Conservation (phyloP, 2,797 vertebrate species). For the Crenuchus spilurus region DNA sequence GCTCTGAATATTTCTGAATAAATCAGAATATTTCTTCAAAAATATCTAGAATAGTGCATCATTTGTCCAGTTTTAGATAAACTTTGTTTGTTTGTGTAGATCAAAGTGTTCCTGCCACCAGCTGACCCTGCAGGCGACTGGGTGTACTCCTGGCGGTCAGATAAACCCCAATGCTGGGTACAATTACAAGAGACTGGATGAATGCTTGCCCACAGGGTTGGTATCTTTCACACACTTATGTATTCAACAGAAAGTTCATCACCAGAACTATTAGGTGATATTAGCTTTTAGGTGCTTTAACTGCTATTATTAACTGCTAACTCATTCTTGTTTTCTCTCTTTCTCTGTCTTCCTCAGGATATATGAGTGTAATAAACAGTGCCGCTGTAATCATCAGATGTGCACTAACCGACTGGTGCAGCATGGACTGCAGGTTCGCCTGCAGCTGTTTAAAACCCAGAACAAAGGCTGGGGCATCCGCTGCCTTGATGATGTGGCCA, state of each 20-base stretch:
- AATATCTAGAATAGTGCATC: too few species aligned
- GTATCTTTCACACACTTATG: conserved; percentile 53
- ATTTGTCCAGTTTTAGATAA: too few species aligned
- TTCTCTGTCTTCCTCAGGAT: conserved; percentile 75
- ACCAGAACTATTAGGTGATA: too few species aligned
- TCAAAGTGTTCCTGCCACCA: conserved; percentile 96
- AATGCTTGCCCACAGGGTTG: conserved; percentile 96
- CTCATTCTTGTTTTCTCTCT: not conserved
- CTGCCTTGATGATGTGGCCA: conserved; percentile 95
- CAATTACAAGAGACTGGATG: conserved; percentile 91
- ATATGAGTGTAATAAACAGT: conserved; percentile 95
- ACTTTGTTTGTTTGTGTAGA: conserved; percentile 65
- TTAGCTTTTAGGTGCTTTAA: too few species aligned
- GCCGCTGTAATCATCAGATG: conserved; percentile 88
- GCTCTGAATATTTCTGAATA: too few species aligned
- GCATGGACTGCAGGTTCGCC: conserved; percentile 93
- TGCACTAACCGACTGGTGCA: conserved; percentile 96
- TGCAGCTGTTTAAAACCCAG: conserved; percentile 98
- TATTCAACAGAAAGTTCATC: too few species aligned
- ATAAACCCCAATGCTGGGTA: conserved; percentile 88
- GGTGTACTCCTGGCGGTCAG: conserved; percentile 89
- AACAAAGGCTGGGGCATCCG: conserved; percentile 99
- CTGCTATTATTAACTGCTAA: too few species aligned
- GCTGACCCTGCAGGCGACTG: conserved; percentile 92
- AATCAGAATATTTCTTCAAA: too few species aligned